Base-by-base conservation (phyloP, 2,888 invertebrate species). In the Acanthosepion esculentum region DNA sequence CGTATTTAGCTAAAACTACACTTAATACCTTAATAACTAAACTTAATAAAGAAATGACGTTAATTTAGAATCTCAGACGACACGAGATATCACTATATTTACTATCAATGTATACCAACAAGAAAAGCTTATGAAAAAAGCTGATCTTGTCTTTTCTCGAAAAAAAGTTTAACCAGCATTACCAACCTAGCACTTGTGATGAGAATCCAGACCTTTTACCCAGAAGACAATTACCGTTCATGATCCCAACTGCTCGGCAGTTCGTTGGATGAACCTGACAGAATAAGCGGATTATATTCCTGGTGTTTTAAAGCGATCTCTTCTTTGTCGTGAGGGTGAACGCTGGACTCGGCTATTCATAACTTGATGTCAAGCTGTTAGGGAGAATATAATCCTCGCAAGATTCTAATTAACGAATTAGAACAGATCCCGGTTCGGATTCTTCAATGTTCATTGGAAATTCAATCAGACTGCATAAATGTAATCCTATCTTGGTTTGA, bases 401-500 rank as follows among this genome's bases (percentile, higher is more conserved):
- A n/a, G n/a, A 78, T 78, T 33, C 78, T 78, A 78, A 78, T 78
- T 78, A 78, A 78, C n/a, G 78, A 78, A 78, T 78, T 78, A 78
- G 78, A 78, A n/a, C 78, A 18, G 78, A 78, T 33, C 12, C 15
- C 78, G 15, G 12, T 78, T 78, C n/a, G n/a, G 78, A 78, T 78
- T 78, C 78, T 78, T n/a, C 78, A n/a, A n/a, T 78, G n/a, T 78
- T 33, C 78, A 12, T 33, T n/a, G 78, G 33, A 78, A 78, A 78
- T 78, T 78, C 78, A 78, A 78, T 78, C 78, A 78, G 78, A n/a
- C 5, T 78, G n/a, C 33, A 12, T 78, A 78, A 78, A 78, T 78
- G 78, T 78, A 78, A 78, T 78, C 78, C 78, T 78, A 78, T 78
- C 78, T 78, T 78, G 78, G 78, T 78, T 78, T 78, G 78, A 78